A percentile compares a stretch with the other conserved stretches of the same genome.
phyloP scores from a whole-genome alignment of 2,113 vertebrate species.

The Shinisaurus crocodilurus region DNA sequence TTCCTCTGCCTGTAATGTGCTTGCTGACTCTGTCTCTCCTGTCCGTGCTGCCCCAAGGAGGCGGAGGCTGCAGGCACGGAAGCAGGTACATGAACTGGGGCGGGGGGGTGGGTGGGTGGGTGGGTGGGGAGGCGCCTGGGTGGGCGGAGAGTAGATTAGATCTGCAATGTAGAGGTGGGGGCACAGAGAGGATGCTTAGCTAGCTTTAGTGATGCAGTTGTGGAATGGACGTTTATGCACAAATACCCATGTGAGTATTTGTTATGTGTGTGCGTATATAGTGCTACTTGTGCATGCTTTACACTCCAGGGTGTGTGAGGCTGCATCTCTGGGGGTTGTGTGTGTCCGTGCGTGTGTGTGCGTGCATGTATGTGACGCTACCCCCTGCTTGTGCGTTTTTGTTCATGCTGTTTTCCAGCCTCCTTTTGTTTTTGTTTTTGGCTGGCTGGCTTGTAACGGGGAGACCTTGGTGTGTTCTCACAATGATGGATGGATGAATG shows the following conservation, averaged over 20 bases:
- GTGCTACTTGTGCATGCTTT: conserved; percentile 4
- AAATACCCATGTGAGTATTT: not conserved
- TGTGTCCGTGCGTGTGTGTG: not conserved
- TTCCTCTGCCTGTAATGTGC: conserved; percentile 21
- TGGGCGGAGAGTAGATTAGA: not conserved
- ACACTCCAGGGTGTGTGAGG: not conserved
- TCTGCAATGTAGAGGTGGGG: not conserved
- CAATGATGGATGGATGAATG: not conserved
- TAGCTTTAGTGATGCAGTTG: not conserved
- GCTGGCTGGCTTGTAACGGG: not conserved
- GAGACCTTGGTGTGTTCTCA: not conserved
- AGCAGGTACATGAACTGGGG: conserved; percentile 18
- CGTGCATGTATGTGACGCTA: not conserved
- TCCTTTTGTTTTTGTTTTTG: not conserved
- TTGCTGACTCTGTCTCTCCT: conserved; percentile 40
- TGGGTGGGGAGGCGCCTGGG: not conserved
- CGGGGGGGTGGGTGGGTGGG: not conserved
- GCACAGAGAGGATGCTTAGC: not conserved
- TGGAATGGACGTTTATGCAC: not conserved
- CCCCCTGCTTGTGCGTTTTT: not conserved
- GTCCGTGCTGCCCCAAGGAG: conserved; percentile 40
- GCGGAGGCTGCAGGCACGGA: conserved; percentile 38
- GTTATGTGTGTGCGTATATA: not conserved
- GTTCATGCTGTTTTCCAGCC: not conserved
- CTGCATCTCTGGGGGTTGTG: not conserved